Base-by-base conservation (phyloP, 2,113 vertebrate genomes). In the Pheucticus melanocephalus region DNA sequence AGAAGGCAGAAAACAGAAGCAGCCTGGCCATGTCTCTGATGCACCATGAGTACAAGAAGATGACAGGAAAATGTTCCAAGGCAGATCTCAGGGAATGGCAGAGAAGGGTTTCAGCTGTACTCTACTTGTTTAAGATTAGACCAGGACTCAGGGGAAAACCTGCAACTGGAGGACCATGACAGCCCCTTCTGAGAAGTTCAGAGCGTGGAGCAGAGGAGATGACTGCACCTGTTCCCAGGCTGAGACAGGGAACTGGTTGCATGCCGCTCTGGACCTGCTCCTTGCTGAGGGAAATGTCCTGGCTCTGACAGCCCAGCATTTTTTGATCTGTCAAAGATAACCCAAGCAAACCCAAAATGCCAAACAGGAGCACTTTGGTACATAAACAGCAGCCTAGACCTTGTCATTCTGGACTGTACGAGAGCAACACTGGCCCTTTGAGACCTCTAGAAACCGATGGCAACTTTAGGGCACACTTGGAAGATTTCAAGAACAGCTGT, bases 391-490 rank as follows among this genome's bases (percentile, higher is more conserved):
- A 79, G 28, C 75, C 71, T 2, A 53, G 7, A 65, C 28, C 17
- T 61, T 0, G 0, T 15, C 23, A 54, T 51, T 69, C 56, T 77
- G 23, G 56, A 75, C 30, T 63, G 42, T 5, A 47, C 0, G 0
- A 44, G 31, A 92, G 19, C 24, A 80, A 30, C 23, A 59, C 15
- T 10, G 60, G 33, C 31, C 14, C 37, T 27, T 1, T 63, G 78
- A 88, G 44, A 59, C 30, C 16, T 76, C 57, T 11, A 64, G 66
- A 76, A 93, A 72, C 4, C 5, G 2, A 59, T 7, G 30, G 57
- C 12, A 85, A 48, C 21, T 75, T 54, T 39, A 40, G 27, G 15
- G 18, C 6, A 39, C 8, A n/a, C 37, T 72, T 76, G 45, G 56
- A 82, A 88, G 40, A 33, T n/a, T 72, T 56, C 57, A 79, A 2